phyloP scores from a whole-genome alignment of 1,140 invertebrate species.

The Caerostris extrusa region DNA sequence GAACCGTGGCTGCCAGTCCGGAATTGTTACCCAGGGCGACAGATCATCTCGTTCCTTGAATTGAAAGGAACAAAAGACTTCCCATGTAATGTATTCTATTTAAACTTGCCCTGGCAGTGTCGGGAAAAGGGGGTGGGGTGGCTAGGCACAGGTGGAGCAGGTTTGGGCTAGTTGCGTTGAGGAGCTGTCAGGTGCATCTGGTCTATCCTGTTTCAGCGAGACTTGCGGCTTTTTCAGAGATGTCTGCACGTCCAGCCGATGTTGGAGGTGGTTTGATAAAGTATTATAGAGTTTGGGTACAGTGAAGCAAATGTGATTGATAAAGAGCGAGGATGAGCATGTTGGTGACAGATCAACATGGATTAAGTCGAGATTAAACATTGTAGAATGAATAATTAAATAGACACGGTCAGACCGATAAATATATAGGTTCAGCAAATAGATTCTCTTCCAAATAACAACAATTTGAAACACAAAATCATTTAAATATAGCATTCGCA shows the following conservation, averaged over 20 bases:
- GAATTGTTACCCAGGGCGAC: too few relatives aligned
- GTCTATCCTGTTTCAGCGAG: conserved; percentile 40
- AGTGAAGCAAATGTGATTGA: neutral
- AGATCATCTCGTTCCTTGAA: neutral
- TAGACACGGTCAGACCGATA: too few relatives aligned
- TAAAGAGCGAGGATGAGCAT: conserved; percentile 1
- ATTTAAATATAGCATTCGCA: too few relatives aligned
- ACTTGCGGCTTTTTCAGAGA: conserved; percentile 46
- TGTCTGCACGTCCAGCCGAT: neutral
- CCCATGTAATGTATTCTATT: conserved; percentile 40
- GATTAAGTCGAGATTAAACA: too few relatives aligned
- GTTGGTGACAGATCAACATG: neutral
- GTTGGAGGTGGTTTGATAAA: neutral
- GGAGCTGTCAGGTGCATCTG: conserved; percentile 50
- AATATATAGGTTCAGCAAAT: too few relatives aligned
- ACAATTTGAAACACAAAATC: too few relatives aligned
- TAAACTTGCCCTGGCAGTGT: neutral
- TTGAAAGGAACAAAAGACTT: conserved; percentile 49
- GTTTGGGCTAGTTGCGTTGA: neutral
- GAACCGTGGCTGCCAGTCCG: too few relatives aligned
- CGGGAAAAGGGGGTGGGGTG: neutral
- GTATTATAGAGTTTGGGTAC: neutral
- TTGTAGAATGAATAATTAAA: too few relatives aligned
- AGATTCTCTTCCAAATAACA: too few relatives aligned
- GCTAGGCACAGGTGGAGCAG: neutral